These are phyloP conservation scores for Euthynnus affinis DNA, from an alignment of 2,797 vertebrate species.

Conservation along the genomic window DNA sequence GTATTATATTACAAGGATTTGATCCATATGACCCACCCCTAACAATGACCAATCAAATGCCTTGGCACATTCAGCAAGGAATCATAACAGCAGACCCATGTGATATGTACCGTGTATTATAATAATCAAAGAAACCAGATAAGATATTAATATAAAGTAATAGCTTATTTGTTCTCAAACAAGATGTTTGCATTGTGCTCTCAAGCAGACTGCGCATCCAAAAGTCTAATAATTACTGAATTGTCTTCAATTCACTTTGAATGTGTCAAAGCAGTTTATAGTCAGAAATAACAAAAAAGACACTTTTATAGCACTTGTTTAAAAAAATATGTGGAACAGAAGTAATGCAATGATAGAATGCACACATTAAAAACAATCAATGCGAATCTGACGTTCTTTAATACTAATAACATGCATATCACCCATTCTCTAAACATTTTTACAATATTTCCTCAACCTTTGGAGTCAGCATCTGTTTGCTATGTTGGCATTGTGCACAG, in stretches of 20 bases:
- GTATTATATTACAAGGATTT: background rate
- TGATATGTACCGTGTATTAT: background rate
- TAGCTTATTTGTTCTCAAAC: background rate
- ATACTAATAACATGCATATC: background rate
- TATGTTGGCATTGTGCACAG: constrained; percentile 50
- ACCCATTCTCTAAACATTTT: background rate
- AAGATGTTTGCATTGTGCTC: background rate
- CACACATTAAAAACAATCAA: background rate
- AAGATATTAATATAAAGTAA: background rate
- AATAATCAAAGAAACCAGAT: background rate
- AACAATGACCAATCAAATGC: background rate
- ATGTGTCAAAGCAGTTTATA: background rate
- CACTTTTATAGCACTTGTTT: background rate
- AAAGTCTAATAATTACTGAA: background rate
- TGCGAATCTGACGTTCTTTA: too few relatives aligned
- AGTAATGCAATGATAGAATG: background rate
- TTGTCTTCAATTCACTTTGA: too few relatives aligned
- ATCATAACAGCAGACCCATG: background rate
- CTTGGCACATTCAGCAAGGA: background rate
- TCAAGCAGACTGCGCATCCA: background rate
- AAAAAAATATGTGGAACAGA: background rate
- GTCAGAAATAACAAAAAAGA: background rate
- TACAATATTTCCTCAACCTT: constrained; percentile 12
- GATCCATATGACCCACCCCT: background rate
- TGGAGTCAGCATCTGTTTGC: constrained; percentile 44